phyloP scores from a whole-genome alignment of 2,888 invertebrate genomes.

The Cynaeus angustus region DNA sequence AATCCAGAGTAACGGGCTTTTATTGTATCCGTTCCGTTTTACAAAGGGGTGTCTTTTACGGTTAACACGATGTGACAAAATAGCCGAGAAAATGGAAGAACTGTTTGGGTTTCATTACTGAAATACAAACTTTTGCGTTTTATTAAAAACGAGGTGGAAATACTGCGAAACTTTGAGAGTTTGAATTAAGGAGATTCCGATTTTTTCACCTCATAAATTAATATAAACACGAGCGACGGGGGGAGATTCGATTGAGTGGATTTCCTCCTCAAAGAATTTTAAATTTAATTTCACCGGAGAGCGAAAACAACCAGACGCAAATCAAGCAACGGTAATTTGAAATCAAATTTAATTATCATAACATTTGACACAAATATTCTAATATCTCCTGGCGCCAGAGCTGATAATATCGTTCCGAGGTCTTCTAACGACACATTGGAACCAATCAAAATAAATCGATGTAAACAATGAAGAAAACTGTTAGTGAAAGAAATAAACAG shows the following conservation, averaged over 20 bases:
- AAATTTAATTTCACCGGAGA: slow-evolving; percentile 10
- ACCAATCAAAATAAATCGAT: slow-evolving; percentile 7
- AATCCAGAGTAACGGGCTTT: slow-evolving; percentile 57
- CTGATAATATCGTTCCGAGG: too few species aligned
- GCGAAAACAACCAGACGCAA: not conserved
- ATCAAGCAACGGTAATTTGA: too few species aligned
- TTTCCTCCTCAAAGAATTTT: slow-evolving; percentile 9
- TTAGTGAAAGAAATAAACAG: slow-evolving; percentile 22
- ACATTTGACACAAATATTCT: too few species aligned
- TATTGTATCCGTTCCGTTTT: slow-evolving; percentile 55
- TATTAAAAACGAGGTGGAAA: not conserved
- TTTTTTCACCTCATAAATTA: slow-evolving; percentile 31
- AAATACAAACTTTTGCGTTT: not conserved
- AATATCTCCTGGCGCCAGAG: too few species aligned
- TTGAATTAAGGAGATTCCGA: slow-evolving; percentile 35
- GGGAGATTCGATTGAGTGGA: slow-evolving; percentile 4
- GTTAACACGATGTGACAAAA: slow-evolving; percentile 34
- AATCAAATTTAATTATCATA: too few species aligned
- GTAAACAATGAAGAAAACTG: slow-evolving; percentile 4
- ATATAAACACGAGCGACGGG: slow-evolving; percentile 12
- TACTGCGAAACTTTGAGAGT: slow-evolving; percentile 5
- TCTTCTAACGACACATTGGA: too few species aligned
- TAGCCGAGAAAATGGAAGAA: not conserved
- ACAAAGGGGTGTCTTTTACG: slow-evolving; percentile 24
- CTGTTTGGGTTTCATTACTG: slow-evolving; percentile 45